Conservation (phyloP, 2,113 vertebrate species). For the Pelodiscus sinensis region DNA sequence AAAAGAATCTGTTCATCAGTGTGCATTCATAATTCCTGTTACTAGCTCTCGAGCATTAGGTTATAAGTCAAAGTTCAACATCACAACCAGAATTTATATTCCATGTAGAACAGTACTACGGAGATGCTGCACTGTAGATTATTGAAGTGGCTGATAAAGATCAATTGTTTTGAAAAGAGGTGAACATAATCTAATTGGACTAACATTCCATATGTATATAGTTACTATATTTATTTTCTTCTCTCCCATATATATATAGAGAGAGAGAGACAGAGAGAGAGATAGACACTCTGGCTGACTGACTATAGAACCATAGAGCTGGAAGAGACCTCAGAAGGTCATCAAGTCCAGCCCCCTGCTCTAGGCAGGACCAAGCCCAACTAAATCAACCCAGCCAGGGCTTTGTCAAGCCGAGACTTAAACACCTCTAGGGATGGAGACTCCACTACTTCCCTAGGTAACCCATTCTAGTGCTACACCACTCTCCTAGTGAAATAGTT, state of each 20-base stretch:
- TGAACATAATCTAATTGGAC: not conserved
- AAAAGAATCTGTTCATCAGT: not conserved
- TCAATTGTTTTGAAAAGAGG: not conserved
- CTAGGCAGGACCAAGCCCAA: too few species aligned
- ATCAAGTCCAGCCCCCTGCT: too few species aligned
- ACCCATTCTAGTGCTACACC: too few species aligned
- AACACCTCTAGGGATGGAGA: too few species aligned
- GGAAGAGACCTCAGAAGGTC: too few species aligned
- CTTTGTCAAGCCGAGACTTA: too few species aligned
- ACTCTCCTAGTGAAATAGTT: too few species aligned
- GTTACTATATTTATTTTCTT: not conserved
- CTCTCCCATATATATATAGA: not conserved
- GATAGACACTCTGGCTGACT: too few species aligned
- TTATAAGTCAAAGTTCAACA: not conserved
- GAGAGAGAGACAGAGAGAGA: too few species aligned
- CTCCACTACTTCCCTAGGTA: too few species aligned
- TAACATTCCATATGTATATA: not conserved
- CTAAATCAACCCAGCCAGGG: too few species aligned
- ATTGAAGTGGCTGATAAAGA: not conserved
- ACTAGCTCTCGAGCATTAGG: not conserved
- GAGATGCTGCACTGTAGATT: not conserved
- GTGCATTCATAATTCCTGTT: not conserved
- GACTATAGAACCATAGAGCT: too few species aligned
- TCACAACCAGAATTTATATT: not conserved
- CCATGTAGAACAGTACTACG: not conserved